These are phyloP conservation scores for Salvelinus sp. DNA, from an alignment of 2,113 vertebrate species.

Conservation along the genomic window DNA sequence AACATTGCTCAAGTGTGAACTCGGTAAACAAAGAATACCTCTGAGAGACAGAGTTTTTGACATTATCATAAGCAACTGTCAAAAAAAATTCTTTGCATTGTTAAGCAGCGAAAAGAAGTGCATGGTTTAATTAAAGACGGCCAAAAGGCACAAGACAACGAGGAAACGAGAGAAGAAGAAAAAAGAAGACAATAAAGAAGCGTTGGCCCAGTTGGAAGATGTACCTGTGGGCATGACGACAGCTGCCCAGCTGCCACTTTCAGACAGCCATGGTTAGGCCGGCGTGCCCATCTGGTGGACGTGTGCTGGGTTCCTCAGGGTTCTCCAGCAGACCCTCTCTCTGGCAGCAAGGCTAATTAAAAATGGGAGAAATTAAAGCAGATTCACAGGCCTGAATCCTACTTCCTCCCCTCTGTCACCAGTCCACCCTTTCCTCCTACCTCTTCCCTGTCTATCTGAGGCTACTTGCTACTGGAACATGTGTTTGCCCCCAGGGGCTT, in stretches of 20 bases:
- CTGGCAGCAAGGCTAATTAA: constrained; percentile 70
- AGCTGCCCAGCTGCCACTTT: constrained; percentile 54
- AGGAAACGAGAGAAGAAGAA: neutral
- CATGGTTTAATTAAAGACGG: constrained; percentile 60
- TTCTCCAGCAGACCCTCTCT: constrained; percentile 46
- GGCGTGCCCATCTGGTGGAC: constrained; percentile 36
- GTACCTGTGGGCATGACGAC: constrained; percentile 50
- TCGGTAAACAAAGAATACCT: constrained; percentile 58
- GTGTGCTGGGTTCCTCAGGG: constrained; percentile 57
- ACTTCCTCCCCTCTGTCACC: neutral
- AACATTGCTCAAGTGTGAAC: constrained; percentile 47
- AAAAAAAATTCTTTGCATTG: constrained; percentile 55
- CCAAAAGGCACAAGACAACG: constrained; percentile 34
- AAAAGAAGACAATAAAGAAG: constrained; percentile 22
- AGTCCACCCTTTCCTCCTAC: neutral
- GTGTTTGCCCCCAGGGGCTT: constrained; percentile 71
- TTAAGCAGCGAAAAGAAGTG: constrained; percentile 38
- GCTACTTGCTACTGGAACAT: constrained; percentile 59
- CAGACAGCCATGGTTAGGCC: constrained; percentile 35
- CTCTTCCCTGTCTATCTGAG: constrained; percentile 39
- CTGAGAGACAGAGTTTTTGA: constrained; percentile 51
- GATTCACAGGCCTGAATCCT: constrained; percentile 51
- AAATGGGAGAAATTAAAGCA: constrained; percentile 64
- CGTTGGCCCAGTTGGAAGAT: constrained; percentile 24
- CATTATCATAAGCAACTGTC: constrained; percentile 63